Conservation (phyloP, 2,113 vertebrate genomes). For the Hucho hucho region DNA sequence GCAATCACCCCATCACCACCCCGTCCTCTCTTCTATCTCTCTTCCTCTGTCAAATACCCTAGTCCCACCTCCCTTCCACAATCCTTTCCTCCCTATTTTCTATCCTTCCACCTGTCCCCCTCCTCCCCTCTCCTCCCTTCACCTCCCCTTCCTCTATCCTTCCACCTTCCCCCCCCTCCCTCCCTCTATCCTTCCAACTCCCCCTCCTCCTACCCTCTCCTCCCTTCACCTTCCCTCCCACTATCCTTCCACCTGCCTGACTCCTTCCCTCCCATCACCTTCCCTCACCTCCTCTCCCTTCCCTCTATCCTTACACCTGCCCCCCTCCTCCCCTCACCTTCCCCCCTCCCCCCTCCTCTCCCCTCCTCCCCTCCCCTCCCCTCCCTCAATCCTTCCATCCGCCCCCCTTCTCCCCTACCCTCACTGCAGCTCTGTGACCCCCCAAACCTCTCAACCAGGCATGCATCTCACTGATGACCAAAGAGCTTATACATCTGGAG, state of each 20-base stretch:
- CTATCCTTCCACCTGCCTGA: neutral
- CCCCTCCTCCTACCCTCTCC: neutral
- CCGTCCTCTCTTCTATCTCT: conserved; percentile 58
- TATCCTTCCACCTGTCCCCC: neutral
- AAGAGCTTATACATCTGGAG: too few relatives aligned
- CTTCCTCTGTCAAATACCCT: neutral
- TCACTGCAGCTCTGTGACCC: neutral
- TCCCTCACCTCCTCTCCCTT: too few relatives aligned
- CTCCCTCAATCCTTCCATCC: neutral
- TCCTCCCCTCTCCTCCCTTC: neutral
- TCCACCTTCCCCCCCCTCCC: too few relatives aligned
- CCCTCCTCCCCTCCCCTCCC: neutral
- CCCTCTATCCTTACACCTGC: too few relatives aligned
- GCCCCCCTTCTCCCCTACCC: neutral
- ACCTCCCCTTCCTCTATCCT: too few relatives aligned
- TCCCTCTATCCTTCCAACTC: neutral
- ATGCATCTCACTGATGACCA: too few relatives aligned
- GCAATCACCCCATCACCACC: conserved; percentile 11
- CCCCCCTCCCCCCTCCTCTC: too few relatives aligned
- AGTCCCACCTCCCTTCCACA: neutral
- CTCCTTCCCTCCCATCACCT: too few relatives aligned
- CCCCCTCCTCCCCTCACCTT: too few relatives aligned
- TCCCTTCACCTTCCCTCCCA: neutral
- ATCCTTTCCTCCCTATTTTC: neutral
- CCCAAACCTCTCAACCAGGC: too few relatives aligned